Conservation (phyloP, 2,113 vertebrate genomes). For the Corydoras sp. region DNA sequence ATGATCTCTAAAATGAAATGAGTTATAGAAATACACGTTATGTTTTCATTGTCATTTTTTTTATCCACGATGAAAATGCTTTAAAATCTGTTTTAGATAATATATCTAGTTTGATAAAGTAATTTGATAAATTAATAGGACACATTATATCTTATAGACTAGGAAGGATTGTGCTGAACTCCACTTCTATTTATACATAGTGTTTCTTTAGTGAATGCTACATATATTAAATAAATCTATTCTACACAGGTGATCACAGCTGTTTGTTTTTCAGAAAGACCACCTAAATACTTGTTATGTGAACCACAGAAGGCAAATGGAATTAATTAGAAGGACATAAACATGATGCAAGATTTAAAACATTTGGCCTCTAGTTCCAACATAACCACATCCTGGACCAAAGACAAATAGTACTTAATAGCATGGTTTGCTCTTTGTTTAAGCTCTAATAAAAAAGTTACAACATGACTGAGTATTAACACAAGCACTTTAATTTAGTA, state of each 20-base stretch:
- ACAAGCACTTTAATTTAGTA: background rate
- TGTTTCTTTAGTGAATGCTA: too few relatives aligned
- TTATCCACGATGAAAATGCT: too few relatives aligned
- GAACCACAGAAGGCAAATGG: slow-evolving; percentile 12
- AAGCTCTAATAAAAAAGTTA: slow-evolving; percentile 23
- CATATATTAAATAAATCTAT: too few relatives aligned
- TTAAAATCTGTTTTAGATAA: too few relatives aligned
- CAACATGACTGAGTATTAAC: background rate
- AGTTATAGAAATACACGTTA: too few relatives aligned
- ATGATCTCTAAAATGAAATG: too few relatives aligned
- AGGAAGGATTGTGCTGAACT: too few relatives aligned
- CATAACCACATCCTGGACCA: slow-evolving; percentile 9
- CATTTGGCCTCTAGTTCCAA: slow-evolving; percentile 24
- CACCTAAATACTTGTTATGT: background rate
- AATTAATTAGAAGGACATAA: slow-evolving; percentile 28
- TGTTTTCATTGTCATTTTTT: too few relatives aligned
- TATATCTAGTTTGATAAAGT: too few relatives aligned
- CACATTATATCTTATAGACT: too few relatives aligned
- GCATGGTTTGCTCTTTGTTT: background rate
- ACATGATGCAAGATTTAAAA: slow-evolving; percentile 22
- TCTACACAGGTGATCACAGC: background rate
- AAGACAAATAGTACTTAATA: slow-evolving; percentile 24
- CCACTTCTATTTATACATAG: too few relatives aligned
- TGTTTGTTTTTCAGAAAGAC: background rate
- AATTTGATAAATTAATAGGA: too few relatives aligned